phyloP scores from a whole-genome alignment of 2,113 vertebrate species.

The Eurypyga helias region DNA sequence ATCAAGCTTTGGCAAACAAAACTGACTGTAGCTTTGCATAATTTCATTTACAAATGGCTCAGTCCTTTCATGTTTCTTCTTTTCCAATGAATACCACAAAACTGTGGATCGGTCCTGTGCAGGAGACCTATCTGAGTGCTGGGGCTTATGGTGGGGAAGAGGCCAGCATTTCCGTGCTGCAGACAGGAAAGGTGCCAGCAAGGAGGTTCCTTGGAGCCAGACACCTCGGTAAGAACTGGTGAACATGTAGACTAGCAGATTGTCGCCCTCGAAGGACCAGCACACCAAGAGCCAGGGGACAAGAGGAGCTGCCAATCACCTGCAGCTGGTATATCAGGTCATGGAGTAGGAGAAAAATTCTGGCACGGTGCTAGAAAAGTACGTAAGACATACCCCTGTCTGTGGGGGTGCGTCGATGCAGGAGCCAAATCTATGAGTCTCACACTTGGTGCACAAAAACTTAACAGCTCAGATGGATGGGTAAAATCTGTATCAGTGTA shows the following conservation, averaged over 20 bases:
- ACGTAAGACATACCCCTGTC: conserved; percentile 45
- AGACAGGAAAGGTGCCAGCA: not conserved
- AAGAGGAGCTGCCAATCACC: not conserved
- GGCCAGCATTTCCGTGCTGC: not conserved
- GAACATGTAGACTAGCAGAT: not conserved
- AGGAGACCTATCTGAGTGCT: not conserved
- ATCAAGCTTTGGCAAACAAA: conserved; percentile 36
- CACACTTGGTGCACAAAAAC: conserved; percentile 44
- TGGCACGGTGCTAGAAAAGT: conserved; percentile 27
- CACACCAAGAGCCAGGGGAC: not conserved
- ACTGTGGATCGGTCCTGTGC: not conserved
- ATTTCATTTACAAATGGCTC: conserved; percentile 19
- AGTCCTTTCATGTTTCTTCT: not conserved
- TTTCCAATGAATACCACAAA: not conserved
- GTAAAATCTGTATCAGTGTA: conserved; percentile 40
- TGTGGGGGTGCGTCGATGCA: conserved; percentile 37
- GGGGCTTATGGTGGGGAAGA: not conserved
- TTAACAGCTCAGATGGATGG: conserved; percentile 71
- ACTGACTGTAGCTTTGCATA: conserved; percentile 28
- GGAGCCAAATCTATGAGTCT: conserved; percentile 70
- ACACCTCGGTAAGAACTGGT: not conserved
- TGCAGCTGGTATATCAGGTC: conserved; percentile 30
- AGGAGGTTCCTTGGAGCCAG: not conserved
- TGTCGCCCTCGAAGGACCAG: not conserved
- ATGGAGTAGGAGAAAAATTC: conserved; percentile 13